Evolutionary conservation across 2,113 vertebrate genomes (phyloP).

Genomic region (Ameiurus melas): DNA sequence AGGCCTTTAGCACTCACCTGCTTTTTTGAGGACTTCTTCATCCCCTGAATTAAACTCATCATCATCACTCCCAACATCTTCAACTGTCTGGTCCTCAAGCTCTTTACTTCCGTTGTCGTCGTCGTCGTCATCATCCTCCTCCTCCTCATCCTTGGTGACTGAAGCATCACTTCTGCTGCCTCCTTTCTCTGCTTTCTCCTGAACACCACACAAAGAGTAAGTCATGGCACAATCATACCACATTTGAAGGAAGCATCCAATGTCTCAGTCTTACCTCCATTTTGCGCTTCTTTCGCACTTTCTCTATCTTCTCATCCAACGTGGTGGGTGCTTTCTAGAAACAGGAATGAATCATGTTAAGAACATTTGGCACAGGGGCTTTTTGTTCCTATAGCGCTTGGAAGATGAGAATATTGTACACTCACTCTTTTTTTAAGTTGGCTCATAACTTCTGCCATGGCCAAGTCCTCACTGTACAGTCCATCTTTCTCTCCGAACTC

Average conservation of each 20-base stretch:
- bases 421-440: conserved; percentile 88
- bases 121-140: background rate
- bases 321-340: conserved; percentile 83
- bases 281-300: conserved; percentile 86
- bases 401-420: background rate
- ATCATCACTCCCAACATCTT: conserved; percentile 16
- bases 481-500: conserved; percentile 83
- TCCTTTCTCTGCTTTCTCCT: conserved; percentile 78
- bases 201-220: background rate
- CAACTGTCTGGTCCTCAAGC: conserved; percentile 49
- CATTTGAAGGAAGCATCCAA: no score
- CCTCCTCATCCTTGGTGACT: conserved; percentile 41
- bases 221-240: background rate
- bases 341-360: background rate
- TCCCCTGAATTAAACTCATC: conserved; percentile 82
- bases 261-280: conserved; percentile 70
- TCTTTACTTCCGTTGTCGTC: conserved; percentile 56
- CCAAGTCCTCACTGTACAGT: conserved; percentile 75
- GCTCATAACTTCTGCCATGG: conserved; percentile 81
- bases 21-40: conserved; percentile 84
- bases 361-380: background rate
- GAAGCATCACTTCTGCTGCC: conserved; percentile 10
- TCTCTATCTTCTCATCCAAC: conserved; percentile 94
- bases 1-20: conserved; percentile 71
- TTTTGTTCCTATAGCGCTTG: background rate